Percentiles rank a stretch among this genome's conserved stretches.
Evolutionary conservation across 2,888 invertebrate genomes (phyloP).

Genomic region (Lathronympha strigana): DNA sequence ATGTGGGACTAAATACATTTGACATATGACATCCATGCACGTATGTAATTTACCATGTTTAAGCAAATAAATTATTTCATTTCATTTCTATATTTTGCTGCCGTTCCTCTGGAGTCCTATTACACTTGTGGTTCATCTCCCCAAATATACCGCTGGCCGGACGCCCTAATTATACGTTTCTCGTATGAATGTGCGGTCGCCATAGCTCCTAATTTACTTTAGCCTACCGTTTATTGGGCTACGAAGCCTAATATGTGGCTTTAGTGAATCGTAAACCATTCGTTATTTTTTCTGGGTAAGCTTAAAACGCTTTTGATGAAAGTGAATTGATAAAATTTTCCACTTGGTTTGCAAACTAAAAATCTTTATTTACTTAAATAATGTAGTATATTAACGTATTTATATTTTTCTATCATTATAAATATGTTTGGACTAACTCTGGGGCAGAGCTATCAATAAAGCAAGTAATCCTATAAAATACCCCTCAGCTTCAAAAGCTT

Average conservation of each 20-base stretch:
- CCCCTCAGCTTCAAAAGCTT: too few species aligned
- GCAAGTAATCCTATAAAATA: too few species aligned
- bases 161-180: conserved; percentile 41
- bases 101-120: conserved; percentile 40
- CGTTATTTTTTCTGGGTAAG: conserved; percentile 5
- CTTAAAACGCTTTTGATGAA: neutral
- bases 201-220: conserved; percentile 39
- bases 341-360: neutral
- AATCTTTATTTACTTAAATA: neutral
- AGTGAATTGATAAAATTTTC: neutral
- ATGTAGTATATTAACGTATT: neutral
- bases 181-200: conserved; percentile 41
- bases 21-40: too few species aligned
- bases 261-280: conserved; percentile 20
- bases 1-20: conserved; percentile 18
- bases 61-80: too few species aligned
- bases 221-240: conserved; percentile 36
- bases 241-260: conserved; percentile 33
- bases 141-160: conserved; percentile 36
- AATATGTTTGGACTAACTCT: neutral
- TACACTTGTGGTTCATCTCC: conserved; percentile 42
- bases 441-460: too few species aligned
- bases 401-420: neutral
- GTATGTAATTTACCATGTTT: too few species aligned
- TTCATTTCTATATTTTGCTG: conserved; percentile 29